phyloP scores from a whole-genome alignment of 2,888 invertebrate species.

The Microplitis deprimator region DNA sequence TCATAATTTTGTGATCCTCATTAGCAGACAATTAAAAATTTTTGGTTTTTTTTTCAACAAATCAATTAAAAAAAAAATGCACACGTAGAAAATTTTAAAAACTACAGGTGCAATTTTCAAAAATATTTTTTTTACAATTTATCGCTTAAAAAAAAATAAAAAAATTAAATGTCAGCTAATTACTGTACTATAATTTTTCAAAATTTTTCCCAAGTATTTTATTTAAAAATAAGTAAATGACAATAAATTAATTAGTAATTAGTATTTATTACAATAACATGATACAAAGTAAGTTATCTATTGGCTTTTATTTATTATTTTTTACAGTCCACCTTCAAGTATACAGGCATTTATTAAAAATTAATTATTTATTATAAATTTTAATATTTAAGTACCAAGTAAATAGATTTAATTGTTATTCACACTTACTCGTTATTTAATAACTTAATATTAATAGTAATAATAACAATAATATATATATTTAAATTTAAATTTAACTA shows the following conservation, averaged over 20 bases:
- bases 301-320: constrained; percentile 17
- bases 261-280: constrained; percentile 15
- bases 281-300: constrained; percentile 25
- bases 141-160: no score
- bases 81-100: no score
- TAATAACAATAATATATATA: neutral
- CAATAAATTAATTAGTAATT: neutral
- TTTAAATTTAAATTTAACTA: neutral
- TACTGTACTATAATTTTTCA: no score
- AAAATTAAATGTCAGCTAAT: no score
- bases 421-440: constrained; percentile 30
- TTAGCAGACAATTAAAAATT: no score
- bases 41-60: no score
- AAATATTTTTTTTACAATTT: no score
- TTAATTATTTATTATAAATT: constrained; percentile 1
- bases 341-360: neutral
- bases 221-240: neutral
- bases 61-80: no score
- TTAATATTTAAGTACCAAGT: neutral
- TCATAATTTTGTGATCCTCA: no score
- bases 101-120: no score
- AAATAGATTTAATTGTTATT: constrained; percentile 29
- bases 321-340: neutral
- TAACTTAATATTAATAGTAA: constrained; percentile 18
- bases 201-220: no score